A percentile compares a stretch with the other conserved stretches of the same genome.
Evolutionary conservation across 2,888 invertebrate species (phyloP).

Genomic region (Drosophila pullipes): DNA sequence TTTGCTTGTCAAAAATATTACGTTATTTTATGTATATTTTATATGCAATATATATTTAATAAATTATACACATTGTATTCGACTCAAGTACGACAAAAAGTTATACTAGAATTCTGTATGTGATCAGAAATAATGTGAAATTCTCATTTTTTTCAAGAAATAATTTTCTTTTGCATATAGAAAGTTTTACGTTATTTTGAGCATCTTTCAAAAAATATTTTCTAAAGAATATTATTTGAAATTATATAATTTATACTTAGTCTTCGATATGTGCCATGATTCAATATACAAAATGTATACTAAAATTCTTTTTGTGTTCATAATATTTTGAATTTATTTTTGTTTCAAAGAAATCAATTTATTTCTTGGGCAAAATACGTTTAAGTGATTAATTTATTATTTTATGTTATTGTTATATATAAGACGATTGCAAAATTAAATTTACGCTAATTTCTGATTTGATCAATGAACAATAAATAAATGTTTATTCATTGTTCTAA

Average conservation of each 20-base stretch:
- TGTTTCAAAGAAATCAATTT: neutral
- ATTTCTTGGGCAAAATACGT: neutral
- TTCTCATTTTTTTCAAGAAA: neutral
- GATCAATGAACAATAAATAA: neutral
- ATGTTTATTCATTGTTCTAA: neutral
- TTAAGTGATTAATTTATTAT: neutral
- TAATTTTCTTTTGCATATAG: neutral
- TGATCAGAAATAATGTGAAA: neutral
- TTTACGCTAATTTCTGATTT: neutral
- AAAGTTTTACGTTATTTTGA: neutral
- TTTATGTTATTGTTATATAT: neutral
- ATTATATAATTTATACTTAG: neutral
- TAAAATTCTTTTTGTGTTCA: neutral
- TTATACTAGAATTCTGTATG: neutral
- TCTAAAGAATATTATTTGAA: neutral
- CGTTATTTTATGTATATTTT: neutral
- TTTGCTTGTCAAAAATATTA: neutral
- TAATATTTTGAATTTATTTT: neutral
- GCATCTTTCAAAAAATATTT: neutral
- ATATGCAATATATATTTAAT: neutral
- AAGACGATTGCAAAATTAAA: neutral
- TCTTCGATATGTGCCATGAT: neutral
- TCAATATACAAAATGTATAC: neutral
- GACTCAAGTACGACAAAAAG: neutral
- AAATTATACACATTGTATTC: neutral